Evolutionary conservation across 2,113 vertebrate species (phyloP).

Genomic region (Aspidoscelis tigris): DNA sequence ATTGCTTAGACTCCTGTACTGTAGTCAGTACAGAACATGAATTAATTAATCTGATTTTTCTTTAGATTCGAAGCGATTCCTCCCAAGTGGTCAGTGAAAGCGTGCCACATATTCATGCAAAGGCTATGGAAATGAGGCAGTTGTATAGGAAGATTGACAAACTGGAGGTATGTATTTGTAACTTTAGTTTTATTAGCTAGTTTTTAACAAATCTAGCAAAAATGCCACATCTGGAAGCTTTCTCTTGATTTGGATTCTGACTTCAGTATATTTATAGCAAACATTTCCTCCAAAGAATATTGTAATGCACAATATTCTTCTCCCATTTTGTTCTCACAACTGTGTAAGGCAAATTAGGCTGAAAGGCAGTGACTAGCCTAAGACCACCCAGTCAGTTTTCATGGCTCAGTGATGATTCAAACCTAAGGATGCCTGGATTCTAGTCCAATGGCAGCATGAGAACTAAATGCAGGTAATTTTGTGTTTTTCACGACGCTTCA

Average conservation of each 20-base stretch:
- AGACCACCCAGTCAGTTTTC: too few relatives aligned
- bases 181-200: background rate
- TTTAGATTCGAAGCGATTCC: slow-evolving; percentile 89
- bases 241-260: background rate
- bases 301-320: too few relatives aligned
- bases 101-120: slow-evolving; percentile 89
- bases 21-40: background rate
- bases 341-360: too few relatives aligned
- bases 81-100: slow-evolving; percentile 92
- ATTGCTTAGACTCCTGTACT: background rate
- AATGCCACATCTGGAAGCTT: background rate
- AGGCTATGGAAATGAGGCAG: slow-evolving; percentile 90
- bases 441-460: too few relatives aligned
- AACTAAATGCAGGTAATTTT: too few relatives aligned
- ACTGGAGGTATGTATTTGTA: slow-evolving; percentile 80
- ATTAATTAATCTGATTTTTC: slow-evolving; percentile 20
- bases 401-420: too few relatives aligned
- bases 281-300: too few relatives aligned
- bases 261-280: background rate
- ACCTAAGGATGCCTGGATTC: too few relatives aligned
- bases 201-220: background rate
- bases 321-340: too few relatives aligned
- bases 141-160: slow-evolving; percentile 91
- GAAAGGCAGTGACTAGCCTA: too few relatives aligned
- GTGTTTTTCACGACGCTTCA: too few relatives aligned